A percentile compares a stretch with the other conserved stretches of the same genome.
phyloP scores from a whole-genome alignment of 2,888 invertebrate genomes.

The Phengaris alcon region DNA sequence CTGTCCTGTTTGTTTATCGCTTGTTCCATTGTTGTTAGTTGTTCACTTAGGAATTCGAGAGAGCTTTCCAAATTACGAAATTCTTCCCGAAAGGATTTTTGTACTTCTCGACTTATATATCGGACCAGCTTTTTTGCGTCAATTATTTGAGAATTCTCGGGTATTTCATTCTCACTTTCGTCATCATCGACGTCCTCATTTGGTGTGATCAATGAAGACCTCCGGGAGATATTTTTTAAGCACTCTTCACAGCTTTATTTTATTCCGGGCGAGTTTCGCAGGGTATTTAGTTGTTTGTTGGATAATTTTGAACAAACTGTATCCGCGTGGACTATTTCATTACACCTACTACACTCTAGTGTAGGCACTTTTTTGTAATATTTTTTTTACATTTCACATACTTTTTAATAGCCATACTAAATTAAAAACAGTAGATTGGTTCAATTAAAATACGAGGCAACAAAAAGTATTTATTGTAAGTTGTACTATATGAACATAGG shows the following conservation, averaged over 20 bases:
- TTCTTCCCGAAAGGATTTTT: constrained; percentile 34
- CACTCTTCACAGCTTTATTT: constrained; percentile 39
- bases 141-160: constrained; percentile 11
- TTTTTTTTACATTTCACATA: constrained; percentile 29
- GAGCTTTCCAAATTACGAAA: constrained; percentile 16
- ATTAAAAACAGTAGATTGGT: too few relatives aligned
- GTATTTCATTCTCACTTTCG: constrained; percentile 20
- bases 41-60: too few relatives aligned
- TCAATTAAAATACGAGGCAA: too few relatives aligned
- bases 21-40: constrained; percentile 26
- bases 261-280: constrained; percentile 35
- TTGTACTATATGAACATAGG: too few relatives aligned
- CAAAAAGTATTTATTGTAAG: too few relatives aligned
- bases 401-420: constrained; percentile 30
- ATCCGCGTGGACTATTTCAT: too few relatives aligned
- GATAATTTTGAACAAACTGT: too few relatives aligned
- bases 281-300: too few relatives aligned
- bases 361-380: constrained; percentile 34
- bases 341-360: too few relatives aligned
- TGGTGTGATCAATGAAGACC: constrained; percentile 35
- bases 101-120: constrained; percentile 33
- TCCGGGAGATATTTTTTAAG: constrained; percentile 31
- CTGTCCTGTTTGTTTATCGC: constrained; percentile 31
- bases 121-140: constrained; percentile 31
- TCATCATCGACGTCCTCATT: constrained; percentile 35